Percentiles rank a stretch among this genome's conserved stretches.
phyloP scores from a whole-genome alignment of 2,797 vertebrate species.

The Lepus oiostolus region DNA sequence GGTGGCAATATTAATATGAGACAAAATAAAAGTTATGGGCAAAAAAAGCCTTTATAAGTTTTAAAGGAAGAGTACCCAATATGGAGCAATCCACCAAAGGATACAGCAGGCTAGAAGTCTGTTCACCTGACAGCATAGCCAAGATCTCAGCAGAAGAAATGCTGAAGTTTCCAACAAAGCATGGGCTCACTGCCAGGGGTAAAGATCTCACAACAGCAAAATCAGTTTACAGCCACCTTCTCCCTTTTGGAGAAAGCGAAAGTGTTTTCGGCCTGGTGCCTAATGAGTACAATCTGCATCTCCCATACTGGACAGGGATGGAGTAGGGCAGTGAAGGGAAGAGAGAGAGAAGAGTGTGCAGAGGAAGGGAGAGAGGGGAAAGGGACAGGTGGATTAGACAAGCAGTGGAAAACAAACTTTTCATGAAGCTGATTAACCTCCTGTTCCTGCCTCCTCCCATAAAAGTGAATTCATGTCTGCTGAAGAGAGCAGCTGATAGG shows the following conservation, averaged over 20 bases:
- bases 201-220: neutral
- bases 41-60: neutral
- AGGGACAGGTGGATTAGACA: slow-evolving; percentile 43
- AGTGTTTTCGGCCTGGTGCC: neutral
- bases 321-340: slow-evolving; percentile 11
- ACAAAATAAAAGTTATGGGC: neutral
- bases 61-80: neutral
- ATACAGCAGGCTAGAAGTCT: neutral
- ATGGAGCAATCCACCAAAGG: neutral
- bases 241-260: slow-evolving; percentile 25
- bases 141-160: neutral
- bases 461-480: slow-evolving; percentile 78
- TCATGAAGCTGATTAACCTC: slow-evolving; percentile 85
- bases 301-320: slow-evolving; percentile 46
- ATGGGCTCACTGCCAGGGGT: slow-evolving; percentile 45
- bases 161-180: neutral
- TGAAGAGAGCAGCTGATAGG: slow-evolving; percentile 82
- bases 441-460: slow-evolving; percentile 80
- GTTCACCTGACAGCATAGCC: neutral
- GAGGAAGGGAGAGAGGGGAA: slow-evolving; percentile 30
- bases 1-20: neutral
- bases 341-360: slow-evolving; percentile 77
- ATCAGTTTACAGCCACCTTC: slow-evolving; percentile 9
- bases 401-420: slow-evolving; percentile 86
- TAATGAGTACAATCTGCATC: slow-evolving; percentile 80